Conservation (phyloP, 2,113 vertebrate species). For the Brevimyrus niger region DNA sequence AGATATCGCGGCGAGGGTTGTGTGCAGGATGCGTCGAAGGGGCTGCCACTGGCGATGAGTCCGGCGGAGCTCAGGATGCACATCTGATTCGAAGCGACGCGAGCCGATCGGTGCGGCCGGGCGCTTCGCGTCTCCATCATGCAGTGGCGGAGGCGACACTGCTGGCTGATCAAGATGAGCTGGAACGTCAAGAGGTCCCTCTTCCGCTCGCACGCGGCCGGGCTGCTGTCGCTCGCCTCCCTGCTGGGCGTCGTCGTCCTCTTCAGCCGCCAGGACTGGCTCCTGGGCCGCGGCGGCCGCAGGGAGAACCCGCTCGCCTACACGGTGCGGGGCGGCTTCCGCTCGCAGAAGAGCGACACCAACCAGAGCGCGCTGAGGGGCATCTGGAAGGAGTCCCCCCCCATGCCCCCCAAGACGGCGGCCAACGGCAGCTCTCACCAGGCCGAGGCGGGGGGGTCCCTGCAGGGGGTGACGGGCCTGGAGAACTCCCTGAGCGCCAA, state of each 20-base stretch:
- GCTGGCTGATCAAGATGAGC: constrained; percentile 74
- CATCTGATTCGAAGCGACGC: constrained; percentile 51
- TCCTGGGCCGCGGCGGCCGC: constrained; percentile 61
- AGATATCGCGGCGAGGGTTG: background rate
- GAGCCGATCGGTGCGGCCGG: constrained; percentile 39
- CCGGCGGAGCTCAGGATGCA: constrained; percentile 52
- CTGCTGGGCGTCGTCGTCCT: constrained; percentile 74
- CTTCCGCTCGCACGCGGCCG: constrained; percentile 69
- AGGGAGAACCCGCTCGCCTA: constrained; percentile 72
- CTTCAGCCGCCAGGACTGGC: constrained; percentile 74
- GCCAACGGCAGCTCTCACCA: constrained; percentile 57
- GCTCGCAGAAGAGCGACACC: constrained; percentile 65
- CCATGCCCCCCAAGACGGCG: constrained; percentile 56
- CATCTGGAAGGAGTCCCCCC: constrained; percentile 63
- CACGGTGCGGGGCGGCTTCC: constrained; percentile 57
- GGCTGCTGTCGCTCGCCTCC: constrained; percentile 67
- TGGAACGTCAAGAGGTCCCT: constrained; percentile 74
- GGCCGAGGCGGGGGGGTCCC: constrained; percentile 42
- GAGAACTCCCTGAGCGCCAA: constrained; percentile 65
- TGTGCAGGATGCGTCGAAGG: background rate
- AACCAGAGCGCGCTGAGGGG: constrained; percentile 64
- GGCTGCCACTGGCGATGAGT: constrained; percentile 31
- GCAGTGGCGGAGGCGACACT: constrained; percentile 85
- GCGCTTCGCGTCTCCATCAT: constrained; percentile 61
- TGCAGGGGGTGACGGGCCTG: constrained; percentile 57